Base-by-base conservation (phyloP, 2,797 vertebrate species). In the Dermochelys coriacea region DNA sequence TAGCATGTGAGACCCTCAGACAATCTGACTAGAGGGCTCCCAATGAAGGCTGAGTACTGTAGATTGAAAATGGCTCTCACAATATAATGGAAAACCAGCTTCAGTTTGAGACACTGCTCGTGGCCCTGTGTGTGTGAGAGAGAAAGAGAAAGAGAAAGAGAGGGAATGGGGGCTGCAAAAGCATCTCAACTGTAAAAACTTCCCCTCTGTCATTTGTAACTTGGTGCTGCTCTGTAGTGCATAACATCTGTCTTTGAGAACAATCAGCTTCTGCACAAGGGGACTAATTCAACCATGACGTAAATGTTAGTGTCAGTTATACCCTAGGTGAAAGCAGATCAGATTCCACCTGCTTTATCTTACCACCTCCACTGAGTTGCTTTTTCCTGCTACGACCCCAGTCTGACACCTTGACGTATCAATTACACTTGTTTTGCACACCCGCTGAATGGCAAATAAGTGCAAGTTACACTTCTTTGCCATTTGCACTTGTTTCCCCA, bases 131-230 rank as follows among this genome's bases (percentile, higher is more conserved):
- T 45, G 37, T 41, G 10, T 91, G 52, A 37, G 51, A 21, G 0
- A 12, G 14, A 23, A 41, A 41, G 12, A n/a, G 47, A 51, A n/a
- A 25, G 18, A 45, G 23, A 14, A 6, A 29, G 0, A 1, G 12
- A 34, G 68, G 49, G 91, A 59, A 85, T 54, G 31, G 54, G 50
- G 81, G 14, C 41, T 41, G 80, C 29, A 81, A 89, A 31, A 15
- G 2, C 16, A 6, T 3, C 0, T 21, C 14, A 29, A 54, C 86
- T 87, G 64, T 80, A 25, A 51, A 12, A 61, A 82, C 52, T 82
- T 75, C 87, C 45, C 37, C n/a, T 27, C 29, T 57, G 87, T 51
- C 8, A 1, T 80, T 85, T 87, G 21, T 82, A 88, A 12, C 57
- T 71, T 77, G 41, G n/a, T 45, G 61, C 55, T 57, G 81, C 5